Percentiles rank a stretch among this genome's conserved stretches.
These are phyloP conservation scores for Cheilosia vernalis DNA, from an alignment of 2,888 invertebrate species.

Conservation along the genomic window DNA sequence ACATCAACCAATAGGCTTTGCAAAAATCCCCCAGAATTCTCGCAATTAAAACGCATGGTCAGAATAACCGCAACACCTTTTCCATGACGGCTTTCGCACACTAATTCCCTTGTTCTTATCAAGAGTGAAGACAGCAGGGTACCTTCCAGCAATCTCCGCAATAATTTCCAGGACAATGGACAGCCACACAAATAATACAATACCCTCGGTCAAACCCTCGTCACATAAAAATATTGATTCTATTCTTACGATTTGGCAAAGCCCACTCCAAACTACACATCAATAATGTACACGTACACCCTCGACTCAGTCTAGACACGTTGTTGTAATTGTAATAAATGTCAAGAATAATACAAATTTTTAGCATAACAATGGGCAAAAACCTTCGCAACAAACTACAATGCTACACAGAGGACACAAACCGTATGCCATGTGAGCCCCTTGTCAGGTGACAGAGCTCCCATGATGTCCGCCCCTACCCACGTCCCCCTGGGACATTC, in stretches of 20 bases:
- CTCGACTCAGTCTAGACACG: conserved; percentile 8
- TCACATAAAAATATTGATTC: not conserved
- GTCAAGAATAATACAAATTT: conserved; percentile 3
- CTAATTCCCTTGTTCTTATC: too few species aligned
- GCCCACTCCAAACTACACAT: not conserved
- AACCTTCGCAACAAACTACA: not conserved
- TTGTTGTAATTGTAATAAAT: conserved; percentile 10
- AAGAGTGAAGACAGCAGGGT: too few species aligned
- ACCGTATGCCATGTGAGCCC: conserved; percentile 2
- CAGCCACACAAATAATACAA: not conserved
- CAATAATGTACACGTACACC: not conserved
- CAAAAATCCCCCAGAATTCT: too few species aligned
- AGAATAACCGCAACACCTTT: too few species aligned
- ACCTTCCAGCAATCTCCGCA: too few species aligned
- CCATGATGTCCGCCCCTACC: not conserved
- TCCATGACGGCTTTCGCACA: too few species aligned
- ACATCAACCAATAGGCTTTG: too few species aligned
- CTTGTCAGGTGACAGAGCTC: conserved; percentile 3
- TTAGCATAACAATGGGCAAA: conserved; percentile 9
- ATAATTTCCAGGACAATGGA: too few species aligned
- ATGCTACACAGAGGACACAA: not conserved
- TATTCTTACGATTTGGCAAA: not conserved
- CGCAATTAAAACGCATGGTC: too few species aligned
- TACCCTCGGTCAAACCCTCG: not conserved
- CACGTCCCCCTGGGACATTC: not conserved